Evolutionary conservation across 2,888 invertebrate species (phyloP), one percentile per base, ranked within the genome.

Genomic region (Coelogynopora nodosa): DNA sequence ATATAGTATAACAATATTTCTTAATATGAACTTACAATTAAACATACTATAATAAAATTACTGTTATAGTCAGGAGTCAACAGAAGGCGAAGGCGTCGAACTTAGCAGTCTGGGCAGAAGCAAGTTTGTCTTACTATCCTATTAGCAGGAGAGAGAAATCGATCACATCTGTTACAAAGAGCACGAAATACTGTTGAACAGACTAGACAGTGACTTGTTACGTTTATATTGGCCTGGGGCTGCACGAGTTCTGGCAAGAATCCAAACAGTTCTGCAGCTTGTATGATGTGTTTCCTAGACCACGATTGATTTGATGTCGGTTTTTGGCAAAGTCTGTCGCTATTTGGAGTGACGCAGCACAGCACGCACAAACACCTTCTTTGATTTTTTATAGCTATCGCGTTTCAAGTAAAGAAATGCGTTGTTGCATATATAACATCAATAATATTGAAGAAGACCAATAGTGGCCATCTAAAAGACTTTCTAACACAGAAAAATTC

Each of bases 381-480:
- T 80, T n/a, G n/a, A 80, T 26, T 80, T 80, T n/a, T 23, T 2
- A n/a, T 80, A 80, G 80, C 80, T 27, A 80, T 80, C 2, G 23
- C 80, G 80, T 80, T 27, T 23, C 28, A 80, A 27, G 28, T 80
- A n/a, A 80, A 80, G 2, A 80, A 80, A 80, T 80, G 80, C 80
- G 28, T 80, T 80, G 80, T 80, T 80, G 26, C 2, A 26, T 26
- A n/a, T n/a, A 27, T 5, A 26, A 80, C 80, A 80, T 80, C 80
- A 80, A 80, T 80, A 10, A 80, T 80, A 27, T 80, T 80, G 28
- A 26, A 80, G 80, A 80, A 80, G 26, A 80, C 80, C 26, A 80
- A 27, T 27, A 80, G 80, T 26, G 2, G 80, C n/a, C n/a, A 80
- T 23, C 80, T 5, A 80, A 80, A 2, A 26, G 80, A 10, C 28